Evolutionary conservation across 2,113 vertebrate genomes (phyloP).

Genomic region (Amblyopsis rosae): DNA sequence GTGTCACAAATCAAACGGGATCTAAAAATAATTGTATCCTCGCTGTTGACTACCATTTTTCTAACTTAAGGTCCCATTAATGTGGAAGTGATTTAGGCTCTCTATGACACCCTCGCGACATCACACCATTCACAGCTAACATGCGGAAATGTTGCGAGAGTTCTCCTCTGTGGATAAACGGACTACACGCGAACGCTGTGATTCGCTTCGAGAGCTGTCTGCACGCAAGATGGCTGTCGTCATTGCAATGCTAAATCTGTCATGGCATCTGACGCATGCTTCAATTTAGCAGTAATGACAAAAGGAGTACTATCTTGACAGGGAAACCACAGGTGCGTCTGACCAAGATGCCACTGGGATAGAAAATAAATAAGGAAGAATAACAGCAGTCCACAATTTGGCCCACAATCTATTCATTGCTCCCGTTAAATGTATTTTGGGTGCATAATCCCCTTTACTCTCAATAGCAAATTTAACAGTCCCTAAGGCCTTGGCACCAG

Average conservation of each 20-base stretch:
- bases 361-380: neutral
- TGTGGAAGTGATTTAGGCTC: neutral
- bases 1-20: too few species aligned
- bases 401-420: conserved; percentile 77
- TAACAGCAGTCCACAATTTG: conserved; percentile 51
- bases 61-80: neutral
- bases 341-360: neutral
- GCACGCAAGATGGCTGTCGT: conserved; percentile 34
- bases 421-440: conserved; percentile 79
- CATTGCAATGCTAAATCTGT: conserved; percentile 36
- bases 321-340: conserved; percentile 38
- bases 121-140: conserved; percentile 45
- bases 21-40: too few species aligned
- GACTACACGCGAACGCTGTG: conserved; percentile 8
- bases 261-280: conserved; percentile 18
- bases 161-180: conserved; percentile 14
- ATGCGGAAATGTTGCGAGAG: conserved; percentile 42
- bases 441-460: conserved; percentile 79
- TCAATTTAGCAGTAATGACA: conserved; percentile 32
- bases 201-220: neutral
- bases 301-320: conserved; percentile 30
- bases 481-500: conserved; percentile 76
- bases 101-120: conserved; percentile 43
- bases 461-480: conserved; percentile 81
- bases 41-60: too few species aligned